Evolutionary conservation across 1,140 invertebrate species (phyloP), one percentile per base, ranked within the genome.

Genomic region (Teleopsis dalmanni): DNA sequence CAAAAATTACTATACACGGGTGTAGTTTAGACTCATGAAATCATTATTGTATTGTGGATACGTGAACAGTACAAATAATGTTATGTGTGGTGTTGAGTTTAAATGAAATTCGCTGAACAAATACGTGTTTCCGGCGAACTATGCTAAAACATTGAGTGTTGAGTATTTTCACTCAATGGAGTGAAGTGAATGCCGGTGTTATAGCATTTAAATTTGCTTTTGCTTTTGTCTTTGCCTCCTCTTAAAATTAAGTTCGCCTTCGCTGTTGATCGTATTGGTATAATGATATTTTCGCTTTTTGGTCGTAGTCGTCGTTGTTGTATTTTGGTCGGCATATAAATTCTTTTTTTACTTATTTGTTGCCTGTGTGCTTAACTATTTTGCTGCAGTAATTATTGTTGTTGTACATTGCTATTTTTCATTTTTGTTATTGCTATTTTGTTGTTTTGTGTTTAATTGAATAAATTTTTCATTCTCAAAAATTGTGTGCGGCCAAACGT

Each of bases 391-490:
- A n/a, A n/a, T n/a, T n/a, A n/a, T n/a, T n/a, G n/a, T n/a, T n/a
- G n/a, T n/a, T n/a, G n/a, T n/a, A n/a, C n/a, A n/a, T n/a, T n/a
- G n/a, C n/a, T n/a, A n/a, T n/a, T n/a, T 47, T 18, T 47, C 26
- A 10, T 38, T 47, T n/a, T 26, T 47, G 7, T 47, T 37, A 7
- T 23, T 37, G 4, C 7, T 41, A 4, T 27, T 41, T 40, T 22
- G 21, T 23, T 31, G 22, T 60, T 57, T 53, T 56, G 22, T 60
- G 55, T 53, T 56, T 52, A 48, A 50, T 50, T 58, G 60, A 60
- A 58, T 52, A 55, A 61, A 53, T 51, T 47, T 57, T 59, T 61
- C 54, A 61, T 62, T 58, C 57, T 58, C 52, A 58, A 58, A 58
- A 52, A 51, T 43, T 43, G 52, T 53, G 29, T 52, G 52, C 35